Evolutionary conservation across 2,113 vertebrate genomes (phyloP), one percentile per base, ranked within the genome.

Genomic region (Pipra filicauda): DNA sequence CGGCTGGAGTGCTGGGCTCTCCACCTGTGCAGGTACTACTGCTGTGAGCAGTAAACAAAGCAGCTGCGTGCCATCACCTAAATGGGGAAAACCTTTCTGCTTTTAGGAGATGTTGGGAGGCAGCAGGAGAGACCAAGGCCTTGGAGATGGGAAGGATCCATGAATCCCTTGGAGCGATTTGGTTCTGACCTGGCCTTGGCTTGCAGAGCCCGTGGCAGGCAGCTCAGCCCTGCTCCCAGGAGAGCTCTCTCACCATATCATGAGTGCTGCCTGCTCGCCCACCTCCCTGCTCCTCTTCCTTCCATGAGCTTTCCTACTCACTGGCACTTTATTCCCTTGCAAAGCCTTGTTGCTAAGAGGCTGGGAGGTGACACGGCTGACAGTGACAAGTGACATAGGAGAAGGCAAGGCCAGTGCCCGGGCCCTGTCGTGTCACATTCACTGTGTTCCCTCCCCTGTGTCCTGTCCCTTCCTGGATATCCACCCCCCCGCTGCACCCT

Each of bases 391-490:
- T 20, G 80, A 48, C 67, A 77, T 0, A 13, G 35, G 12, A 66
- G 69, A 37, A 51, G 64, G 58, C 39, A 15, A 48, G 44, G 58
- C n/a, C 72, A 12, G 31, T 0, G 11, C 39, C 30, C 0, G 1
- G 37, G 39, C 54, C 24, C 24, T 44, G 58, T 54, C 0, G 0
- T 5, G 39, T 5, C 62, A 30, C 54, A 0, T 28, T 11, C 0
- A 4, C 62, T 54, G 55, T 43, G 75, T 5, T 37, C 62, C 48
- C 23, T 51, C 23, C 66, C 31, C n/a, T 2, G 8, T 6, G 21
- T 14, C 4, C 16, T 0, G 2, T 8, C 11, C 20, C 61, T 58
- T 1, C 2, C 14, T 0, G 2, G n/a, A 13, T 8, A 43, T 10
- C 82, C 61, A 22, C n/a, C 20, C 35, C 39, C 41, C 12, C 0